Evolutionary conservation across 2,888 invertebrate genomes (phyloP), one percentile per base, ranked within the genome.

Genomic region (Scaptomyza flava): DNA sequence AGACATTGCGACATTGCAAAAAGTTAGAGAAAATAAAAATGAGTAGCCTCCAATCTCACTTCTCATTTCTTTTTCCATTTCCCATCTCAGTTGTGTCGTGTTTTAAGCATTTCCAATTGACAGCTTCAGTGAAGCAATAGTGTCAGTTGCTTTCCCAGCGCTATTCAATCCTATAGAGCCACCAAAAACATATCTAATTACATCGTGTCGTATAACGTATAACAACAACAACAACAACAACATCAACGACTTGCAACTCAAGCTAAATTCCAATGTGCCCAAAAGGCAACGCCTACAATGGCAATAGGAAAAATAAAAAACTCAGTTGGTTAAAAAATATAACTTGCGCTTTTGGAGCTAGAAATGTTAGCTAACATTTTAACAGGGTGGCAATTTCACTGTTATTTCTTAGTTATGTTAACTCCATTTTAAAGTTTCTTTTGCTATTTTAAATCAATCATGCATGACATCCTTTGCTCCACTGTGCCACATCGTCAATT

Each of bases 121-220:
- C 76, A 70, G 58, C 68, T 77, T 64, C 73, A 81, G 33, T 80
- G 73, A 79, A 73, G 79, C 80, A 61, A 54, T 59, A 33, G 51
- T 54, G 8, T 68, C 77, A 64, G 54, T 61, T 34, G 50, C 53
- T 79, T 81, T 81, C 81, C 76, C 81, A 80, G 70, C 52, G 73
- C 64, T 42, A 67, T 60, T 57, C 45, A 47, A 54, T 56, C 58
- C 68, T 27, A 46, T 46, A 46, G 41, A 17, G 51, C 45, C 60
- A 63, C 57, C 43, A 61, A 77, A 61, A 76, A 71, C 57, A 73
- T 88, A 88, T 87, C 88, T 84, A 82, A 88, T 87, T 87, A 86
- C 87, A 72, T 68, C 59, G 73, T 77, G 72, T 79, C 79, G 71
- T 72, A 64, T 80, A 70, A 60, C 38, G 38, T 14, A 14, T 8